Percentiles rank a stretch among this genome's conserved stretches.
These are phyloP conservation scores for Torymus aiolomorphi DNA, from an alignment of 2,888 invertebrate species.

Conservation along the genomic window DNA sequence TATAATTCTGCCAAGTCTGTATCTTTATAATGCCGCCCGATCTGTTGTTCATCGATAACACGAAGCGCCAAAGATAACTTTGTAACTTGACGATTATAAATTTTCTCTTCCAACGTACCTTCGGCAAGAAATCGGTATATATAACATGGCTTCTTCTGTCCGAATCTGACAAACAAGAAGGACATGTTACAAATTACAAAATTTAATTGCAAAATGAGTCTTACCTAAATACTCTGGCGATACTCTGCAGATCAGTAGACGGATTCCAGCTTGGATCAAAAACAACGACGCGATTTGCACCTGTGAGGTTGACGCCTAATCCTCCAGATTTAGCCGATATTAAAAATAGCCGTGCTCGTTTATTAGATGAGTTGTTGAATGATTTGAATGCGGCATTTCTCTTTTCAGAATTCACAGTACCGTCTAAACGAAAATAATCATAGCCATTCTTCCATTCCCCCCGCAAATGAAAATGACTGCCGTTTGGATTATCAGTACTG, in stretches of 20 bases:
- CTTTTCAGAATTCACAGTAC: not conserved
- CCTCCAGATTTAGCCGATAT: conserved; percentile 80
- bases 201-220: not conserved
- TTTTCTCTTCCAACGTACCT: conserved; percentile 98
- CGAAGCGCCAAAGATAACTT: conserved; percentile 95
- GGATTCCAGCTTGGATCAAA: conserved; percentile 86
- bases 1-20: conserved; percentile 93
- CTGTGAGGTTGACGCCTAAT: conserved; percentile 81
- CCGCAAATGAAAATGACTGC: conserved; percentile 31
- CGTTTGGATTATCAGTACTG: not conserved
- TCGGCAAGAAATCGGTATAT: conserved; percentile 94
- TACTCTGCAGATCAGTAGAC: conserved; percentile 78
- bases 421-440: conserved; percentile 49
- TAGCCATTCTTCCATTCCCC: conserved; percentile 36
- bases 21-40: conserved; percentile 95
- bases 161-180: conserved; percentile 81
- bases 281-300: conserved; percentile 81
- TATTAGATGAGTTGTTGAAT: conserved; percentile 50
- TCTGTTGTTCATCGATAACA: conserved; percentile 97
- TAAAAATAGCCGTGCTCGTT: conserved; percentile 38
- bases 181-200: not conserved
- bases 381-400: conserved; percentile 24
- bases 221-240: conserved; percentile 51
- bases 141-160: conserved; percentile 96
- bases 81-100: conserved; percentile 96